A percentile compares a stretch with the other conserved stretches of the same genome.
Evolutionary conservation across 2,888 invertebrate species (phyloP).

Genomic region (Zhuqinia jingwanae): DNA sequence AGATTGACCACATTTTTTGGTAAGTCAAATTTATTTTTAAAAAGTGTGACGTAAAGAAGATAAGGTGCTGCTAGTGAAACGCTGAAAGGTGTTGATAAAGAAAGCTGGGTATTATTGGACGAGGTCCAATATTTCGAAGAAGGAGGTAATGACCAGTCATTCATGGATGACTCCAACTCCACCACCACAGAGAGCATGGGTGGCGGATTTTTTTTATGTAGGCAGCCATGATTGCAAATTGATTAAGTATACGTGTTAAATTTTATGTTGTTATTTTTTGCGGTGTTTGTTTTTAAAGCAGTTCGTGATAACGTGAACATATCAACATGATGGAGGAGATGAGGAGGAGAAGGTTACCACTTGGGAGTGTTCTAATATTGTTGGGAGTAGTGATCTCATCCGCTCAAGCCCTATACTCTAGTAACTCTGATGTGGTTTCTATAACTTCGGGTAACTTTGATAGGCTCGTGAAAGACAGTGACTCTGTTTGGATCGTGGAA

Average conservation of each 20-base stretch:
- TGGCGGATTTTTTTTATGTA: background rate
- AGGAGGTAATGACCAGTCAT: slow-evolving; percentile 28
- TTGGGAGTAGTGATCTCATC: slow-evolving; percentile 10
- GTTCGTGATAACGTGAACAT: background rate
- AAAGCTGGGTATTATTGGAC: background rate
- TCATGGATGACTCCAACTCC: background rate
- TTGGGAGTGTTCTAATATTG: background rate
- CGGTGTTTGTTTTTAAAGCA: background rate
- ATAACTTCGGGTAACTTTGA: slow-evolving; percentile 95
- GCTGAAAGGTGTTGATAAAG: too few relatives aligned
- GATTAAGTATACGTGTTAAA: background rate
- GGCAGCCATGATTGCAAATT: background rate
- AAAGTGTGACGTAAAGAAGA: background rate
- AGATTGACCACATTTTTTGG: too few relatives aligned
- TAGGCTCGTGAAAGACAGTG: slow-evolving; percentile 89
- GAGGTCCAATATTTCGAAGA: background rate
- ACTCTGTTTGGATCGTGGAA: slow-evolving; percentile 97
- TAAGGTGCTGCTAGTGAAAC: background rate
- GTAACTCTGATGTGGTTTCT: slow-evolving; percentile 88
- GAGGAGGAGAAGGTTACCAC: background rate
- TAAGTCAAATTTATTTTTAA: too few relatives aligned
- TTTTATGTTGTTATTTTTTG: slow-evolving; percentile 1
- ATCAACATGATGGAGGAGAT: slow-evolving; percentile 15
- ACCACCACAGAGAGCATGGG: background rate
- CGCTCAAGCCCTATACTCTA: slow-evolving; percentile 78